Evolutionary conservation across 1,140 invertebrate genomes (phyloP), one percentile per base, ranked within the genome.

Genomic region (Drosophila willistoni): DNA sequence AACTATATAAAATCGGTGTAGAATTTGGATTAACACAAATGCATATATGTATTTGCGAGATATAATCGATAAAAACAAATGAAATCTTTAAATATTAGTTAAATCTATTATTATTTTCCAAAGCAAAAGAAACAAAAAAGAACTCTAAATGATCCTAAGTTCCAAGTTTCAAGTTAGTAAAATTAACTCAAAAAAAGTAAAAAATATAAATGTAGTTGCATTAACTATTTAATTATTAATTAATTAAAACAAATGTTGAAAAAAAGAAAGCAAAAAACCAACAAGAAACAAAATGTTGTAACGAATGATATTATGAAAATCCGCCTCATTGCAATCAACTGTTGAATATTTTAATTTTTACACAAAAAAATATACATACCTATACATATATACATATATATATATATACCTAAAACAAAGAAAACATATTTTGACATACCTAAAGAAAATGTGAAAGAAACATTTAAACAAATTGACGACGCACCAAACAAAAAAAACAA

Each of bases 261-360:
- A 51, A 60, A 34, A 59, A 6, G 10, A 44, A 64, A 47, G n/a
- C 44, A 68, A 60, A 7, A 63, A 69, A 14, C 17, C 55, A 44
- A 62, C 60, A 77, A 82, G 76, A 57, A 59, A 33, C 33, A 73
- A 79, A 86, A 80, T 73, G 84, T 74, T 82, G 83, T 82, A 89
- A 89, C 84, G 85, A 89, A 79, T 89, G 84, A 89, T 89, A 89
- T 89, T 89, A 89, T 89, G 71, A 61, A 89, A 89, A 78, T 81
- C 84, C 84, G 84, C 84, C 84, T 89, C 84, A 89, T 89, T 81
- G 85, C 84, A 89, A 89, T 89, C 84, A 89, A 89, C 67, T 89
- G 85, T 89, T 89, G 59, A 89, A 76, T 83, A 89, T 72, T 68
- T 84, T 83, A 87, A 74, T 79, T 79, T 79, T 55, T 71, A 84